phyloP scores from a whole-genome alignment of 2,113 vertebrate genomes.

The Cololabis saira region DNA sequence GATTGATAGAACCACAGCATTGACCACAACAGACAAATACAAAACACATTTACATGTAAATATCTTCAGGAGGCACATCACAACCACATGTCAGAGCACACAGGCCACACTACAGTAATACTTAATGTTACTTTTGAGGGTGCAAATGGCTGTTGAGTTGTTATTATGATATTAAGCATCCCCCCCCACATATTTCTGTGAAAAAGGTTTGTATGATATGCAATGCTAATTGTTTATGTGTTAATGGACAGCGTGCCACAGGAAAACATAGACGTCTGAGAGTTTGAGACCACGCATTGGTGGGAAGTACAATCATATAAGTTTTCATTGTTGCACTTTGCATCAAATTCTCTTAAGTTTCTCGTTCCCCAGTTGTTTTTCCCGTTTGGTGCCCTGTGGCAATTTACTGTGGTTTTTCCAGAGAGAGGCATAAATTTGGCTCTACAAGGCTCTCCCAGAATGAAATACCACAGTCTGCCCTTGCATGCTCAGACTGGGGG shows the following conservation, averaged over 20 bases:
- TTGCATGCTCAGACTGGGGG: conserved; percentile 65
- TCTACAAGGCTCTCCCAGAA: conserved; percentile 63
- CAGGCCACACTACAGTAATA: no score
- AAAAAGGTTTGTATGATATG: background rate
- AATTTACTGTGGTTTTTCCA: conserved; percentile 70
- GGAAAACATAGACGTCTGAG: background rate
- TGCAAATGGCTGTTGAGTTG: no score
- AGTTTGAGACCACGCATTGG: conserved; percentile 52
- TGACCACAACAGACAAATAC: conserved; percentile 2
- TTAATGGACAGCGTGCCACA: background rate
- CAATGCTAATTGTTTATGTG: background rate
- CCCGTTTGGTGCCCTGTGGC: conserved; percentile 72
- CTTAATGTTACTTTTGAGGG: no score
- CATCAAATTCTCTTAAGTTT: conserved; percentile 46
- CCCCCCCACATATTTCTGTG: no score
- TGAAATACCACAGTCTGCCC: conserved; percentile 71
- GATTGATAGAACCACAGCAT: conserved; percentile 34
- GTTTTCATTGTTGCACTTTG: conserved; percentile 48
- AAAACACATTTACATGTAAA: conserved; percentile 7
- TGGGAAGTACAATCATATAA: conserved; percentile 35
- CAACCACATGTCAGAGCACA: background rate
- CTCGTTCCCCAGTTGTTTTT: conserved; percentile 74
- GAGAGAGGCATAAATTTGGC: conserved; percentile 63
- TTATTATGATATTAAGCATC: no score
- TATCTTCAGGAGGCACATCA: background rate